phyloP scores from a whole-genome alignment of 2,797 vertebrate genomes.

The Tapera naevia region DNA sequence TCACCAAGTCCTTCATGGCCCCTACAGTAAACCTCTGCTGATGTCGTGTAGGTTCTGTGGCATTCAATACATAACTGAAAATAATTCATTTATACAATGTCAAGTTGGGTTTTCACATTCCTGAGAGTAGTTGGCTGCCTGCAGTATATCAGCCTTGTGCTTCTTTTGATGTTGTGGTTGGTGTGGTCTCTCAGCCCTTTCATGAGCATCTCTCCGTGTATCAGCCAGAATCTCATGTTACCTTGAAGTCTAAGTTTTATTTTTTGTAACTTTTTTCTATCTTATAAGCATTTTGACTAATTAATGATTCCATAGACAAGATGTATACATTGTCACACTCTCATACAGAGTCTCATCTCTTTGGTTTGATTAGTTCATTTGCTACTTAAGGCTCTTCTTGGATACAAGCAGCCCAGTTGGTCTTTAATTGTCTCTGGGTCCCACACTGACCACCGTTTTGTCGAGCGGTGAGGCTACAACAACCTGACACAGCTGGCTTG shows the following conservation, averaged over 20 bases:
- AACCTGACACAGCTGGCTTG: background rate
- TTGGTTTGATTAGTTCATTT: background rate
- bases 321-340: fast-evolving
- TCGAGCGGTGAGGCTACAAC: background rate
- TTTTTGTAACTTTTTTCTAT: background rate
- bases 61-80: background rate
- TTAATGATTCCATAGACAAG: background rate
- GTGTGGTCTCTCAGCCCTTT: background rate
- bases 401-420: background rate
- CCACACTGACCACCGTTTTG: background rate
- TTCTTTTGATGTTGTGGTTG: background rate
- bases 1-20: background rate
- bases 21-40: background rate
- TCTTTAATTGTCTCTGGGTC: background rate
- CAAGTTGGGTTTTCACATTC: background rate
- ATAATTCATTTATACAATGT: background rate
- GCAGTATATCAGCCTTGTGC: background rate
- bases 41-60: background rate
- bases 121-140: background rate
- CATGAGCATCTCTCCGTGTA: background rate
- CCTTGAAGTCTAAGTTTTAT: background rate
- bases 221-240: background rate
- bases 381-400: background rate
- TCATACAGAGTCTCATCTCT: background rate
- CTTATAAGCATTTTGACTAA: background rate